Evolutionary conservation across 2,888 invertebrate species (phyloP).

Genomic region (Luperina testacea): DNA sequence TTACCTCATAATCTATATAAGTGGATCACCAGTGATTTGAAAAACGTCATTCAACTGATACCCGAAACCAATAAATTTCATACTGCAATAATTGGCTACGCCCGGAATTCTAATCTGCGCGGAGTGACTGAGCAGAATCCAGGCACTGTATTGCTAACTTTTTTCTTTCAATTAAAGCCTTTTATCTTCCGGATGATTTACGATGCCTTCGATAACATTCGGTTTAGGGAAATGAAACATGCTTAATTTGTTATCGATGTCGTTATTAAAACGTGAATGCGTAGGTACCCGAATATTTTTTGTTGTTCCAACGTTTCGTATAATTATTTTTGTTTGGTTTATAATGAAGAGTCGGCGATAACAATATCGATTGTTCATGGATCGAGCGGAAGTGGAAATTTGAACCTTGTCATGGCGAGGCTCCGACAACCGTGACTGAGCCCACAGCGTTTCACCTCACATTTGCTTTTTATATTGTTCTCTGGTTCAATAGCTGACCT

Average conservation of each 20-base stretch:
- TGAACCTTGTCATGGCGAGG: slow-evolving; percentile 83
- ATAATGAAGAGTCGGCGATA: slow-evolving; percentile 83
- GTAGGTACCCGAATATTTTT: slow-evolving; percentile 69
- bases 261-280: slow-evolving; percentile 70
- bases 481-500: slow-evolving; percentile 74
- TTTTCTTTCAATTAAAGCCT: slow-evolving; percentile 86
- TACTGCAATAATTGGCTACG: slow-evolving; percentile 84
- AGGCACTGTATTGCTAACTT: slow-evolving; percentile 80
- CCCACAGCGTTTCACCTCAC: slow-evolving; percentile 83
- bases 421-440: slow-evolving; percentile 85
- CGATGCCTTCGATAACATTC: slow-evolving; percentile 74
- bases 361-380: slow-evolving; percentile 87
- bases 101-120: slow-evolving; percentile 84
- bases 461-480: slow-evolving; percentile 81
- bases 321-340: slow-evolving; percentile 84
- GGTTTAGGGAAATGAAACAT: slow-evolving; percentile 71
- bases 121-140: slow-evolving; percentile 84
- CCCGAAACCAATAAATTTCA: slow-evolving; percentile 82
- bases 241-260: slow-evolving; percentile 69
- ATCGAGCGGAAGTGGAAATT: slow-evolving; percentile 87
- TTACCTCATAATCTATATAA: slow-evolving; percentile 57
- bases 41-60: slow-evolving; percentile 78
- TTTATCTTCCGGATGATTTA: slow-evolving; percentile 86
- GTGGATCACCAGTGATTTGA: slow-evolving; percentile 66
- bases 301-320: slow-evolving; percentile 71